These are phyloP conservation scores for Palythoa caribaeorum DNA, from an alignment of 92 coral and sea anemone genomes.

Conservation along the genomic window DNA sequence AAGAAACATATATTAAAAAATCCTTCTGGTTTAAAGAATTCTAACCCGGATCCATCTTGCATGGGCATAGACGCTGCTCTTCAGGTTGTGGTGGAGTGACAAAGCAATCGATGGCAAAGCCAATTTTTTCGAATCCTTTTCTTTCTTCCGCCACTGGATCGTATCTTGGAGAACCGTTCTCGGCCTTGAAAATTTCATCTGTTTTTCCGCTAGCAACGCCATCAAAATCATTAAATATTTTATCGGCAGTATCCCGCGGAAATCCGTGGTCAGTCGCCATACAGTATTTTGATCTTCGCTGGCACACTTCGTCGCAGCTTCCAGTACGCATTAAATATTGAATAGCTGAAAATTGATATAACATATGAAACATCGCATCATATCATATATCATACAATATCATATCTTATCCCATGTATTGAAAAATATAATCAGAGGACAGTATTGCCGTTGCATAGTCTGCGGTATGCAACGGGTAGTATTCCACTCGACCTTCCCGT, in stretches of 20 bases:
- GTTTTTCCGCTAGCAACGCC: not conserved
- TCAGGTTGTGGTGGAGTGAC: not conserved
- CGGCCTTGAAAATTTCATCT: not conserved
- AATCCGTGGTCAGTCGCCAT: slow-evolving; percentile 38
- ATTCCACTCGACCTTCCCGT: no score
- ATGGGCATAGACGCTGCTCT: slow-evolving; percentile 1
- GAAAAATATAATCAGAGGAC: no score
- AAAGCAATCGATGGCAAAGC: not conserved
- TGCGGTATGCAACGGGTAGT: no score
- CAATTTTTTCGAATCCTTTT: not conserved
- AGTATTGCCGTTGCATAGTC: no score
- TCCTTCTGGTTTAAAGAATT: not conserved
- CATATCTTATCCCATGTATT: no score
- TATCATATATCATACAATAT: no score
- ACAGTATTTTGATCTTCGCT: not conserved
- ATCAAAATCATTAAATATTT: not conserved
- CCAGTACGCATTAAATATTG: not conserved
- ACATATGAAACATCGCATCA: no score
- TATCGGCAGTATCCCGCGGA: slow-evolving; percentile 6
- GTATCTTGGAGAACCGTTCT: not conserved
- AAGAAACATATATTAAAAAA: no score
- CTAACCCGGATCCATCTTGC: slow-evolving; percentile 33
- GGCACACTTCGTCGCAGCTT: slow-evolving; percentile 19
- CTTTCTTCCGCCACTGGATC: not conserved
- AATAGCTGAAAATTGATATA: no score